Conservation (phyloP, 2,113 vertebrate species). For the Pseudorhombus dupliciocellatus region DNA sequence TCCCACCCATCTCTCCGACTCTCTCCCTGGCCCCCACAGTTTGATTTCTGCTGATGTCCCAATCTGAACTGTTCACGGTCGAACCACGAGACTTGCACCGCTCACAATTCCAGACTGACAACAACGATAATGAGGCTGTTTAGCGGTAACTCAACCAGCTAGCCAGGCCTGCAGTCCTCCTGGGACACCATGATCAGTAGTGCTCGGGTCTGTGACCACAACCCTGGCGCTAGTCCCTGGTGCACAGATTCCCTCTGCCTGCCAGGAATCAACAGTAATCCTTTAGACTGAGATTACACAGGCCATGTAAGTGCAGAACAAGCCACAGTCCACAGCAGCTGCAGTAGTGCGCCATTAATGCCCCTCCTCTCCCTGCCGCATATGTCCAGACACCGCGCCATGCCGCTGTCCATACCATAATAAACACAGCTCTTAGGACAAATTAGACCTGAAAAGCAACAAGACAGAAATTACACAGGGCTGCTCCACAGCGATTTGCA, state of each 20-base stretch:
- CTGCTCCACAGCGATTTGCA: neutral
- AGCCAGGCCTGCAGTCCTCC: constrained; percentile 36
- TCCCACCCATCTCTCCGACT: constrained; percentile 52
- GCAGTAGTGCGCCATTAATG: constrained; percentile 46
- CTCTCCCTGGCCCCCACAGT: constrained; percentile 44
- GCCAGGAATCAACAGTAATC: constrained; percentile 80
- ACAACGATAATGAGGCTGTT: constrained; percentile 49
- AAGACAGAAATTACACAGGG: constrained; percentile 4
- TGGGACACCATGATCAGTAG: constrained; percentile 62
- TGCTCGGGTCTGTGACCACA: constrained; percentile 67
- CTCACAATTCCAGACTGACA: constrained; percentile 36
- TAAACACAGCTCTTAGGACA: constrained; percentile 5
- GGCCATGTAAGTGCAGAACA: constrained; percentile 74
- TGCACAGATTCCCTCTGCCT: constrained; percentile 75
- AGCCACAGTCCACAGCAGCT: constrained; percentile 66
- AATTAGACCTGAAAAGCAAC: neutral
- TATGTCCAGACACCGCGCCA: constrained; percentile 27
- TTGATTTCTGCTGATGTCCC: constrained; percentile 54
- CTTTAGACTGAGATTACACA: constrained; percentile 80
- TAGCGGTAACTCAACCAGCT: constrained; percentile 32
- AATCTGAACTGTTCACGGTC: constrained; percentile 41
- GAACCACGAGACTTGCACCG: constrained; percentile 20
- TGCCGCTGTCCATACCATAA: neutral
- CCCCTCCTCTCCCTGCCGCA: constrained; percentile 33
- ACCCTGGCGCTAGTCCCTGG: constrained; percentile 66